A percentile compares a stretch with the other conserved stretches of the same genome.
phyloP scores from a whole-genome alignment of 2,113 vertebrate species.

The Oxyura jamaicensis region DNA sequence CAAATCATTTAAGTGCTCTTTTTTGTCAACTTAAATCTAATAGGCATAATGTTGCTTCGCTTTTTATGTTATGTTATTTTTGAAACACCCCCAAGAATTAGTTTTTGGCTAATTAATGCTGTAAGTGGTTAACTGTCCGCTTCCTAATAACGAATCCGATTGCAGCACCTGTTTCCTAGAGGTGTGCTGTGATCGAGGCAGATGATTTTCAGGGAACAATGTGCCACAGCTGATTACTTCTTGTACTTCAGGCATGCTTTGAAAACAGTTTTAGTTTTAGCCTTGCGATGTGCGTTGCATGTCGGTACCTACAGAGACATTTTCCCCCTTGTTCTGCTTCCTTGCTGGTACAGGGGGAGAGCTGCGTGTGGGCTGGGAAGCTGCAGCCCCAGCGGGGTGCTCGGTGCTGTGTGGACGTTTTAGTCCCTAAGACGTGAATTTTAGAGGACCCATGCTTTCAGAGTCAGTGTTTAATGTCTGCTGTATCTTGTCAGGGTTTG shows the following conservation, averaged over 20 bases:
- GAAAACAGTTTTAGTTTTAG: conserved; percentile 40
- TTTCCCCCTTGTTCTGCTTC: neutral
- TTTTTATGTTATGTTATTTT: neutral
- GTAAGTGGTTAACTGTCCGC: neutral
- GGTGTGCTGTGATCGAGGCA: neutral
- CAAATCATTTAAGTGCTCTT: neutral
- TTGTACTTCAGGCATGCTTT: conserved; percentile 39
- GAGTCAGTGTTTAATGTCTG: neutral
- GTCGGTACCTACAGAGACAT: neutral
- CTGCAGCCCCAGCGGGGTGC: neutral
- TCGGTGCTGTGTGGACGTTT: neutral
- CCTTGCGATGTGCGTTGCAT: neutral
- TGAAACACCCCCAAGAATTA: neutral
- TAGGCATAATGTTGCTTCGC: neutral
- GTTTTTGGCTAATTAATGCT: neutral
- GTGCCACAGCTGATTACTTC: conserved; percentile 17
- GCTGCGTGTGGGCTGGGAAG: neutral
- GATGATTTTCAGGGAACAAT: neutral
- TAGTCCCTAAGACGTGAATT: neutral
- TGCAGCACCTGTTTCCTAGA: conserved; percentile 17
- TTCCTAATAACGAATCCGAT: neutral
- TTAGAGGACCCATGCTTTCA: neutral
- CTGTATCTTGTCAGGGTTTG: neutral
- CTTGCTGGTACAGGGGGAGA: neutral
- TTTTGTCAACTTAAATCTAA: neutral